Evolutionary conservation across 2,797 vertebrate genomes (phyloP), one percentile per base, ranked within the genome.

Genomic region (Melanogrammus aeglefinus): DNA sequence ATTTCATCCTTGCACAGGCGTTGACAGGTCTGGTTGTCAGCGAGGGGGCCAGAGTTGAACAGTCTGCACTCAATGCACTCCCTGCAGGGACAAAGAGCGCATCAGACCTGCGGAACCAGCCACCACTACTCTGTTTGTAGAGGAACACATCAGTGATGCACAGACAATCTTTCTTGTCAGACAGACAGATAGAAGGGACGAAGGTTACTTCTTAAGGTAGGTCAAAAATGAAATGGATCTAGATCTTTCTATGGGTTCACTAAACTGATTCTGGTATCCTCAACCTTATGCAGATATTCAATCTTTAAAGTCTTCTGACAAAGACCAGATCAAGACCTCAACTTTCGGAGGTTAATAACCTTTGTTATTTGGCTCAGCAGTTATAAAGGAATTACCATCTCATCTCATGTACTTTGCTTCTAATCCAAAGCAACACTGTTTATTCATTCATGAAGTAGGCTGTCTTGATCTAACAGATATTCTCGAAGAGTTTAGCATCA

Each of bases 51-150:
- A 0, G 94, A 94, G 92, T 95, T 95, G 91, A 96, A 97, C 66
- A 99, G 94, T 57, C 94, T 91, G 88, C 98, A 99, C 82, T 99
- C 98, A 0, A 99, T 96, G 38, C 98, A 99, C 44, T 98, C 97
- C 92, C 98, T 99, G 88, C 71, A 87, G 69, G 69, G 29, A 16
- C 3, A 71, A 29, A 16, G 27, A 71, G 69, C 14, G 29, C 69
- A 33, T 29, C 29, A 71, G 41, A 44, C 41, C 41, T 4, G 13
- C 12, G 4, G 41, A 44, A 44, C 41, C 13, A n/a, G 0, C 41
- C 41, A 39, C 38, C 38, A 39, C 38, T 39, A 39, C 38, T 39
- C 38, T 5, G 38, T 10, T 39, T 1, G 38, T 51, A 44, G 29
- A 72, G n/a, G 47, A 66, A 24, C 13, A 44, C 14, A 44, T 44